Evolutionary conservation across 2,888 invertebrate genomes (phyloP), one percentile per base, ranked within the genome.

Genomic region (Drosophila affinis): DNA sequence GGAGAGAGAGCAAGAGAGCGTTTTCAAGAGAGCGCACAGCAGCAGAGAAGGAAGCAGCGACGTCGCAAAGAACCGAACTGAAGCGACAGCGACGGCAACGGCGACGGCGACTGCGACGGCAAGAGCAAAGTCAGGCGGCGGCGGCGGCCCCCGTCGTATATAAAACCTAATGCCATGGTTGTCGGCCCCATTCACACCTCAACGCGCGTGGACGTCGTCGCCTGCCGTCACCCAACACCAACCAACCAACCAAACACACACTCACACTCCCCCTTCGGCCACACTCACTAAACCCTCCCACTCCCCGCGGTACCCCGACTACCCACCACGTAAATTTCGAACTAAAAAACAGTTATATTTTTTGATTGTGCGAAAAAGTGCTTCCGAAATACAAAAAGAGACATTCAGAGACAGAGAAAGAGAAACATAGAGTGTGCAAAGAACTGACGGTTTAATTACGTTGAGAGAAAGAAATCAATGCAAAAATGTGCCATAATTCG

Each of bases 401-500:
- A 49, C 12, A 17, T 5, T 32, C 5, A 52, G 14, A 39, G 39
- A 2, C 14, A 14, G 39, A 39, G 14, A 24, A 2, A 52, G 39
- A 39, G 14, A 24, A 5, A 24, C 2, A 39, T 14, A 39, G 39
- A 39, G 39, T 17, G 21, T 17, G 45, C 55, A 29, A 46, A 46
- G 18, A 34, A 46, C 18, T 34, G 34, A 18, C 46, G 14, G 39
- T n/a, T n/a, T 14, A 39, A 6, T 39, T 2, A 39, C 39, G 7
- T 39, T n/a, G 39, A 44, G 24, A 39, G 49, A 62, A 54, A 70
- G 52, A 68, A 63, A 84, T 70, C 69, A 83, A 80, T 83, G 83
- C 74, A 70, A 90, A 90, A 75, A 91, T 91, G 91, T 91, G 91
- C 81, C 90, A 90, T 79, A 90, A 89, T 80, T 90, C 90, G 65